A percentile compares a stretch with the other conserved stretches of the same genome.
Conservation (phyloP, 2,797 vertebrate genomes). For the Coreius guichenoti region DNA sequence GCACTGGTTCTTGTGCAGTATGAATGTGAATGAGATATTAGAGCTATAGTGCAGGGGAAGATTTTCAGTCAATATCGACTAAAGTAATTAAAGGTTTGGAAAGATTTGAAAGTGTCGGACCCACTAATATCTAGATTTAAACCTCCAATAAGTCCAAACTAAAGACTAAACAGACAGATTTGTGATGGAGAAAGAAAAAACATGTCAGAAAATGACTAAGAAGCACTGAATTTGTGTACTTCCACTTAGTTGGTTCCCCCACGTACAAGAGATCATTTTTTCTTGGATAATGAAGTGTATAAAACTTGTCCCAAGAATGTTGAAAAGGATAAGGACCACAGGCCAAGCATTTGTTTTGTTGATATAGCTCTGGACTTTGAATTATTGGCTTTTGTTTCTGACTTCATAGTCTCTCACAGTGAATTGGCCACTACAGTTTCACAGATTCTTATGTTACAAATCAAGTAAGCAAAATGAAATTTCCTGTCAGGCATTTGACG, state of each 20-base stretch:
- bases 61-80: neutral
- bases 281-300: constrained; percentile 55
- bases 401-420: constrained; percentile 36
- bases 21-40: neutral
- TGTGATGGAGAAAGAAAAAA: neutral
- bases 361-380: constrained; percentile 53
- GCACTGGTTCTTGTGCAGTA: too few species aligned
- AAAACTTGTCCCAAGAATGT: constrained; percentile 52
- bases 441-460: constrained; percentile 48
- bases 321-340: constrained; percentile 56
- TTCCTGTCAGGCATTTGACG: constrained; percentile 47
- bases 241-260: constrained; percentile 43
- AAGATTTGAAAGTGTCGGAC: neutral
- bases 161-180: constrained; percentile 1
- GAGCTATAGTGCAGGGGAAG: neutral
- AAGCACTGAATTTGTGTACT: constrained; percentile 54
- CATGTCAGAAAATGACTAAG: constrained; percentile 39
- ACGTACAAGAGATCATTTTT: constrained; percentile 55
- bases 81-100: neutral
- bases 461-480: constrained; percentile 43
- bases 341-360: constrained; percentile 59
- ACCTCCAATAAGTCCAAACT: neutral
- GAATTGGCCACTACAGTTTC: constrained; percentile 37
- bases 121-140: neutral
- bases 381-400: constrained; percentile 53